Base-by-base conservation (phyloP, 2,888 invertebrate species). In the Marronus borbonicus region DNA sequence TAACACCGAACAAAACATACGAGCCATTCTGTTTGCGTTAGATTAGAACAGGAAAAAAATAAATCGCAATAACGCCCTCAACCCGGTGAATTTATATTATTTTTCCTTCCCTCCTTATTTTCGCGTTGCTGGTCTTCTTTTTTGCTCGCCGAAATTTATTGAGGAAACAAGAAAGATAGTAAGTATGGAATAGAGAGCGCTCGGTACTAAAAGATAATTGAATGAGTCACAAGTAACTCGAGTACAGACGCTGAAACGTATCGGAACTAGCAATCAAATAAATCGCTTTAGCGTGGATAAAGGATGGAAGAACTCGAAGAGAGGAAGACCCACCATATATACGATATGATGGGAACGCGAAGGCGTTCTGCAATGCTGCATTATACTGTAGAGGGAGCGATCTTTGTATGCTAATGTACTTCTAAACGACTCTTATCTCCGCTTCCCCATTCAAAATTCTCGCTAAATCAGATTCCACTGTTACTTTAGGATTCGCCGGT, bases 331-430 rank as follows among this genome's bases (percentile, higher is more conserved):
- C 14, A 62, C 62, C 20, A 20, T 66, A 39, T 66, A 66, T 50
- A 68, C 68, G 17, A 79, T 62, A 74, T 55, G 60, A 60, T 79
- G 69, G 81, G 78, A 80, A 81, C 79, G 78, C 78, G 80, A 81
- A 80, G 80, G 83, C 81, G 80, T 81, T 81, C 80, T 82, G 82
- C 82, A 81, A 80, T 80, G 81, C 81, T 76, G 78, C 76, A 72
- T 80, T 77, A 76, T 77, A 76, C 76, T 8, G 55, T 79, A 80
- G 76, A 81, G 80, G 78, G 80, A 77, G 78, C 31, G 80, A 79
- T 80, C 81, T 84, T 84, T 84, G 84, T 84, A 84, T 84, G 84
- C 83, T 82, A 84, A 84, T 84, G 78, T 72, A 79, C 80, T 81
- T 80, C 70, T 78, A 78, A 82, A 80, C 79, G 80, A 82, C 82